Percentiles rank a stretch among this genome's conserved stretches.
Evolutionary conservation across 2,113 vertebrate genomes (phyloP).

Genomic region (Esox niger): DNA sequence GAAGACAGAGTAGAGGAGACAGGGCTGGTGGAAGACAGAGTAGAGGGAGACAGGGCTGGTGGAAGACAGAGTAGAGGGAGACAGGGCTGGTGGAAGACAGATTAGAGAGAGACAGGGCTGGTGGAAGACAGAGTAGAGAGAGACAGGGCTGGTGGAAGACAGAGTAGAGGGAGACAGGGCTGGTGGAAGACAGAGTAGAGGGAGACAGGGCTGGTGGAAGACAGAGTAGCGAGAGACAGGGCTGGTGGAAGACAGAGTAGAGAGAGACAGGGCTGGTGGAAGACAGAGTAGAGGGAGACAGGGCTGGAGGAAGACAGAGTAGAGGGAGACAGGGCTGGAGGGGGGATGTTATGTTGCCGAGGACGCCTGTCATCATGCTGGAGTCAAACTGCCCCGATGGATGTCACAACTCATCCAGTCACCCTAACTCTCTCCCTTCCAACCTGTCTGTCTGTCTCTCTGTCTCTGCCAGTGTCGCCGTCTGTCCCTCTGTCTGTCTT

Average conservation of each 20-base stretch:
- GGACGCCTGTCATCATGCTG: slow-evolving; percentile 45
- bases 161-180: neutral
- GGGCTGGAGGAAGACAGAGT: neutral
- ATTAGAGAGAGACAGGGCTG: neutral
- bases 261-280: neutral
- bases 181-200: neutral
- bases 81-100: neutral
- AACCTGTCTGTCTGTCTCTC: slow-evolving; percentile 28
- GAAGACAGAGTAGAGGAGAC: neutral
- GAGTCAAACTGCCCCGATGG: slow-evolving; percentile 46
- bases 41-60: slow-evolving; percentile 2
- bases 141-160: neutral
- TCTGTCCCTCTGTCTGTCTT: slow-evolving; percentile 29
- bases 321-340: slow-evolving; percentile 12
- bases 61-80: neutral
- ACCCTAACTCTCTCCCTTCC: slow-evolving; percentile 29
- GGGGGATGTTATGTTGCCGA: slow-evolving; percentile 48
- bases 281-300: neutral
- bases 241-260: neutral
- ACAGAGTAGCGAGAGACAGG: neutral
- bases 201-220: neutral
- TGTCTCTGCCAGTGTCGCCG: slow-evolving; percentile 22
- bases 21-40: neutral
- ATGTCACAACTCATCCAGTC: slow-evolving; percentile 51
- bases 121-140: neutral